phyloP scores from a whole-genome alignment of 2,797 vertebrate genomes.

The Remorina albescens region DNA sequence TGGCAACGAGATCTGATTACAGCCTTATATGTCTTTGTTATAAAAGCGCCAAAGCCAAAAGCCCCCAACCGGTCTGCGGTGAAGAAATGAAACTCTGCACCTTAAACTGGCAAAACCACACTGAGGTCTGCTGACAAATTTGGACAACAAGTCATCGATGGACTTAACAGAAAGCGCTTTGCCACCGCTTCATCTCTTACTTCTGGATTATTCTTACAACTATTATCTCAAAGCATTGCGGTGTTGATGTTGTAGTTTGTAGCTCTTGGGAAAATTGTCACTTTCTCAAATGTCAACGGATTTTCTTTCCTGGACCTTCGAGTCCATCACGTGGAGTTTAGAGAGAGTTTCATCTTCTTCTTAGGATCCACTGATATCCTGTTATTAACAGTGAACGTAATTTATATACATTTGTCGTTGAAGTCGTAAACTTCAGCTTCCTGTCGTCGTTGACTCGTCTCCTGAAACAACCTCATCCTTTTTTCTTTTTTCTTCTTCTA shows the following conservation, averaged over 20 bases:
- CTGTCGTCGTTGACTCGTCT: no score
- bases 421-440: no score
- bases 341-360: background rate
- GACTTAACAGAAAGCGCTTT: slow-evolving; percentile 17
- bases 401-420: no score
- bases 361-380: no score
- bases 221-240: slow-evolving; percentile 28
- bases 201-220: slow-evolving; percentile 16
- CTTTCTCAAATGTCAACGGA: slow-evolving; percentile 14
- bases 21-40: slow-evolving; percentile 29
- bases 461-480: no score
- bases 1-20: slow-evolving; percentile 32
- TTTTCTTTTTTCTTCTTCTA: no score
- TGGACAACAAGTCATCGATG: slow-evolving; percentile 35
- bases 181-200: slow-evolving; percentile 8
- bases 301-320: background rate
- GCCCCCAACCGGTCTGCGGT: slow-evolving; percentile 34
- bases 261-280: slow-evolving; percentile 4
- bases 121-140: slow-evolving; percentile 36
- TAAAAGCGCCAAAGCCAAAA: slow-evolving; percentile 25
- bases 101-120: slow-evolving; percentile 22
- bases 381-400: no score
- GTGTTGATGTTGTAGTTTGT: slow-evolving; percentile 1
- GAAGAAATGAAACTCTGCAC: slow-evolving; percentile 43
- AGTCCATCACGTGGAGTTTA: background rate